These are phyloP conservation scores for Drosophila peninsularis DNA, from an alignment of 2,888 invertebrate species.

Conservation along the genomic window DNA sequence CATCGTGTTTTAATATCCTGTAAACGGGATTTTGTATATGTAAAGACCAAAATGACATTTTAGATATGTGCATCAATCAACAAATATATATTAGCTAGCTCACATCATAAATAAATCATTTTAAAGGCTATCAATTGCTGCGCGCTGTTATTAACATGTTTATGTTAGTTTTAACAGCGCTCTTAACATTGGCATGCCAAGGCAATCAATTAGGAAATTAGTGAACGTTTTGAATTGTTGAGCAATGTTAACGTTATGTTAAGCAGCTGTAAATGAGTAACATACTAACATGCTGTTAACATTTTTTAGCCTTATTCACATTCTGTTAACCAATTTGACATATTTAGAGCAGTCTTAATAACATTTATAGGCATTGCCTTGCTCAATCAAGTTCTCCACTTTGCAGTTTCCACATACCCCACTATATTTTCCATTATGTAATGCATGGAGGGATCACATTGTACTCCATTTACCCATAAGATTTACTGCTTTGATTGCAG, in stretches of 20 bases:
- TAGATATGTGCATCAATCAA: slow-evolving; percentile 4
- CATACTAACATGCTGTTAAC: slow-evolving; percentile 3
- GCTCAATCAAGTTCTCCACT: not conserved
- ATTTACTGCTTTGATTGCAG: slow-evolving; percentile 9
- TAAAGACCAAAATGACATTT: slow-evolving; percentile 3
- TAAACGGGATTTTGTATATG: slow-evolving; percentile 29
- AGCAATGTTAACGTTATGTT: not conserved
- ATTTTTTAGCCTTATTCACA: no score
- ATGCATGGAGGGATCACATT: not conserved
- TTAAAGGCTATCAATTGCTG: not conserved
- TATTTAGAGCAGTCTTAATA: no score
- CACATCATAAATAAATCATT: not conserved
- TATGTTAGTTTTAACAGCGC: not conserved
- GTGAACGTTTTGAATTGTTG: not conserved
- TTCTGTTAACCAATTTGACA: no score
- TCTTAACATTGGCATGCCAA: not conserved
- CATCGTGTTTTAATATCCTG: slow-evolving; percentile 47
- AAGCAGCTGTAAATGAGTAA: not conserved
- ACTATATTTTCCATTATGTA: not conserved
- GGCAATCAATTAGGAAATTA: not conserved
- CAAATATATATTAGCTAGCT: slow-evolving; percentile 7
- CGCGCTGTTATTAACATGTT: not conserved
- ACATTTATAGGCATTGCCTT: no score
- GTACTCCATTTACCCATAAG: not conserved
- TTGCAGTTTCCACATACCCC: no score